Evolutionary conservation across 2,888 invertebrate genomes (phyloP).

Genomic region (Hydrotaea diabolus): DNA sequence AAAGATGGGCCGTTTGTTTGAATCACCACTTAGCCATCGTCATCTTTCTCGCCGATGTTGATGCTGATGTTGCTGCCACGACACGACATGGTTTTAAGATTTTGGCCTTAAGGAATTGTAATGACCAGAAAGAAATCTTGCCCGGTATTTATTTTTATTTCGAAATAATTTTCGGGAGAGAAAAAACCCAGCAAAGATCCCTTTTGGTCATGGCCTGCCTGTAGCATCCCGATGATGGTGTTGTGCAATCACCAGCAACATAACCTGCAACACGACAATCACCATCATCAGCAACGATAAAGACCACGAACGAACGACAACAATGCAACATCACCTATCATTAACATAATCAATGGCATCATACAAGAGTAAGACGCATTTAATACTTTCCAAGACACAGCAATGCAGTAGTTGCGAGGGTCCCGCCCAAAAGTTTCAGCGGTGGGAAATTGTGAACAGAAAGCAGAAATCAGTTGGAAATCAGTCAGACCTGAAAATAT

Average conservation of each 20-base stretch:
- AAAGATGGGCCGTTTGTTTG: not conserved
- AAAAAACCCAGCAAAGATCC: not conserved
- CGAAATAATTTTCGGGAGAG: conserved; percentile 15
- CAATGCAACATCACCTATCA: conserved; percentile 18
- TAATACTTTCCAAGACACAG: conserved; percentile 13
- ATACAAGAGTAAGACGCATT: not conserved
- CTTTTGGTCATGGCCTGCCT: conserved; percentile 8
- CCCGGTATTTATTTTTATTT: conserved; percentile 7
- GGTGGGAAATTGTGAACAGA: too few species aligned
- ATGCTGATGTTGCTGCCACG: too few species aligned
- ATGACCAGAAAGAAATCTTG: conserved; percentile 24
- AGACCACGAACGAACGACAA: not conserved
- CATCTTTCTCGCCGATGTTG: not conserved
- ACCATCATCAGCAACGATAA: not conserved
- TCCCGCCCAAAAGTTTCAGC: not conserved
- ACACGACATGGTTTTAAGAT: not conserved
- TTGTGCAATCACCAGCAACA: not conserved
- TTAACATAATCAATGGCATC: conserved; percentile 16
- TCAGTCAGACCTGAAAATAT: too few species aligned
- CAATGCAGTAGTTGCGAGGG: not conserved
- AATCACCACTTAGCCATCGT: not conserved
- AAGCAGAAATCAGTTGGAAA: too few species aligned
- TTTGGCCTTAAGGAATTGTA: conserved; percentile 28
- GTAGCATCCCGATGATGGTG: not conserved
- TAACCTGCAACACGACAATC: not conserved